Base-by-base conservation (phyloP, 2,113 vertebrate species). In the Symphodus melops region DNA sequence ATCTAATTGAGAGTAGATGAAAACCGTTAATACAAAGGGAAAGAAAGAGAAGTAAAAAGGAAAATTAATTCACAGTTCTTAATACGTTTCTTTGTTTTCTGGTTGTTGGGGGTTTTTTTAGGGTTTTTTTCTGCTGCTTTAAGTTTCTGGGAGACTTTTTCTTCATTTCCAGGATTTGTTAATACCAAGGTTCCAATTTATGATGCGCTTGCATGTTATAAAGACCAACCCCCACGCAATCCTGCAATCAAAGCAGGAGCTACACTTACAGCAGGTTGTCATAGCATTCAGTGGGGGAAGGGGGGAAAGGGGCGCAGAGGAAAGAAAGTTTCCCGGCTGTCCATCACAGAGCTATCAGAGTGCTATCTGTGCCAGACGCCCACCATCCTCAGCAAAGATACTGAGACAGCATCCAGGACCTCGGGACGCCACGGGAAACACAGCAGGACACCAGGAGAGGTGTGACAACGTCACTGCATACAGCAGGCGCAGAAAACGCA, bases 281-380 rank as follows among this genome's bases (percentile, higher is more conserved):
- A 59, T 51, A 75, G 63, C 56, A 72, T 82, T 84, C 55, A 36
- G 51, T 49, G 55, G 79, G 76, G 72, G 75, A 23, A n/a, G 19
- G 46, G 52, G 64, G 54, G 75, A 63, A 41, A 74, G 61, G 79
- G 75, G 55, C 66, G 69, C 25, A 74, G 72, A 75, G 49, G 64
- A 67, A 74, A 77, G 74, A 84, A 90, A 90, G 80, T 89, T 92
- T 91, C 87, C 85, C 71, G 72, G 82, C 88, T 92, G 90, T 92
- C 91, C 91, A 86, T 93, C 89, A 92, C 82, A 42, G 62, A 72
- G 77, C 84, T 93, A 92, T 93, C 91, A 89, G 84, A 86, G 90
- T 84, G 58, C 87, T 92, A 89, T 92, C 91, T 83, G 82, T 91
- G 90, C 91, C 91, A 92, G 91, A 92, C 91, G 91, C 90, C 91